Evolutionary conservation across 2,888 invertebrate genomes (phyloP).

Genomic region (Eledona agricola): DNA sequence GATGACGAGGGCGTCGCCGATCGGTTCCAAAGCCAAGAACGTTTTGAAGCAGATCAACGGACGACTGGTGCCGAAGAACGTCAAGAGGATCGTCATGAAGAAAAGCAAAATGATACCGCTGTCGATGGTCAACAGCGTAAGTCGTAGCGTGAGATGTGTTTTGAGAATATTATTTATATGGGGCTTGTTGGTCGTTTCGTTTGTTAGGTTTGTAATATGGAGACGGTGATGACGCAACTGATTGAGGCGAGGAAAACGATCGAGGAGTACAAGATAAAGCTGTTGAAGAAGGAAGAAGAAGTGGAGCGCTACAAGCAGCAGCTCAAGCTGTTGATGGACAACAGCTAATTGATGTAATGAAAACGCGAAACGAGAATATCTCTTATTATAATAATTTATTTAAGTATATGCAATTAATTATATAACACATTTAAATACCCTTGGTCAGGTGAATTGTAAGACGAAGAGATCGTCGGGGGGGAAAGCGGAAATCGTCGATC

Average conservation of each 20-base stretch:
- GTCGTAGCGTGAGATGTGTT: slow-evolving; percentile 6
- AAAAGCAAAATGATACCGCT: slow-evolving; percentile 56
- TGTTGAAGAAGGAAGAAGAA: slow-evolving; percentile 57
- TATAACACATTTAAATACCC: slow-evolving; percentile 57
- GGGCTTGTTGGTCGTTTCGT: too few species aligned
- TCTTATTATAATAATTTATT: slow-evolving; percentile 57
- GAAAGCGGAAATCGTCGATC: slow-evolving; percentile 24
- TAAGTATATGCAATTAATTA: slow-evolving; percentile 56
- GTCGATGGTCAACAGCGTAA: slow-evolving; percentile 40
- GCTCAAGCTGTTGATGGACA: slow-evolving; percentile 52
- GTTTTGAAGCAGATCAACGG: slow-evolving; percentile 49
- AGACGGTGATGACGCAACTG: slow-evolving; percentile 54
- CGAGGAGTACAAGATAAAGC: slow-evolving; percentile 57
- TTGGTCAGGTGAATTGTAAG: slow-evolving; percentile 48
- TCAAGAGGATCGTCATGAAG: slow-evolving; percentile 58
- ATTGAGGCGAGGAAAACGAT: slow-evolving; percentile 56
- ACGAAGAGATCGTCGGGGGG: slow-evolving; percentile 44
- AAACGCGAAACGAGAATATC: slow-evolving; percentile 11
- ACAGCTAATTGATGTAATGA: slow-evolving; percentile 43
- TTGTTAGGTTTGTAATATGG: too few species aligned
- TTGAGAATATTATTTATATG: slow-evolving; percentile 16
- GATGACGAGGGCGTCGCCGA: slow-evolving; percentile 49
- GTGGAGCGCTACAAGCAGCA: slow-evolving; percentile 57
- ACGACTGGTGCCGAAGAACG: slow-evolving; percentile 45
- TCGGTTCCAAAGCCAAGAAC: slow-evolving; percentile 31